Percentiles rank a stretch among this genome's conserved stretches.
phyloP scores from a whole-genome alignment of 2,113 vertebrate species.

The Gobio gobio region DNA sequence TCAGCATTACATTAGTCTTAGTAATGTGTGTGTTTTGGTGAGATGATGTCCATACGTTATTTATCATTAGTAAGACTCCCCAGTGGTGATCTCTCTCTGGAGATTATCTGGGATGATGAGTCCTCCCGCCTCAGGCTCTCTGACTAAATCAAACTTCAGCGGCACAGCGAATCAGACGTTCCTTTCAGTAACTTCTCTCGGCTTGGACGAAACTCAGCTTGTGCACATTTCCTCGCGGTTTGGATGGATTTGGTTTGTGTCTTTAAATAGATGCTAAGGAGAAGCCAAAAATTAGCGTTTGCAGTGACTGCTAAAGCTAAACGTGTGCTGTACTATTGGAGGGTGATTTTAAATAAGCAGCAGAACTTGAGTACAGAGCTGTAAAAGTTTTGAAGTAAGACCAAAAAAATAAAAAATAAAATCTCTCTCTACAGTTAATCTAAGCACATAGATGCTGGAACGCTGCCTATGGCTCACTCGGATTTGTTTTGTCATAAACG shows the following conservation, averaged over 20 bases:
- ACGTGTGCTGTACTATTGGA: conserved; percentile 47
- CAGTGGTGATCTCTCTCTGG: conserved; percentile 29
- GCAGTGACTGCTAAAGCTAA: neutral
- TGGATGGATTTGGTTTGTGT: conserved; percentile 14
- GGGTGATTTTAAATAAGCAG: conserved; percentile 49
- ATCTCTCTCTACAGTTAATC: conserved; percentile 34
- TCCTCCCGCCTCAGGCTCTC: conserved; percentile 39
- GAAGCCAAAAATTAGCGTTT: conserved; percentile 15
- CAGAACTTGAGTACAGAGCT: conserved; percentile 44
- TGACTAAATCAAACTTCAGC: conserved; percentile 62
- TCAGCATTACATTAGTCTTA: neutral
- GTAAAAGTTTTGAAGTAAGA: conserved; percentile 53
- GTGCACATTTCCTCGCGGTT: neutral
- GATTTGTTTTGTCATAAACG: conserved; percentile 33
- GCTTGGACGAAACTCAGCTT: neutral
- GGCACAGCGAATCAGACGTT: conserved; percentile 37
- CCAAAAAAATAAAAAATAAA: too few relatives aligned
- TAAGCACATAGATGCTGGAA: conserved; percentile 12
- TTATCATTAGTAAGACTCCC: conserved; percentile 30
- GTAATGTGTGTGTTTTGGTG: neutral
- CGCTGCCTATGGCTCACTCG: neutral
- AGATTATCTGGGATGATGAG: conserved; percentile 62
- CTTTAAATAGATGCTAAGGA: conserved; percentile 22
- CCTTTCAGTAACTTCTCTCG: neutral
- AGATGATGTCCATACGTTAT: conserved; percentile 25